Evolutionary conservation across 1,140 invertebrate species (phyloP).

Genomic region (Bombus balteatus): DNA sequence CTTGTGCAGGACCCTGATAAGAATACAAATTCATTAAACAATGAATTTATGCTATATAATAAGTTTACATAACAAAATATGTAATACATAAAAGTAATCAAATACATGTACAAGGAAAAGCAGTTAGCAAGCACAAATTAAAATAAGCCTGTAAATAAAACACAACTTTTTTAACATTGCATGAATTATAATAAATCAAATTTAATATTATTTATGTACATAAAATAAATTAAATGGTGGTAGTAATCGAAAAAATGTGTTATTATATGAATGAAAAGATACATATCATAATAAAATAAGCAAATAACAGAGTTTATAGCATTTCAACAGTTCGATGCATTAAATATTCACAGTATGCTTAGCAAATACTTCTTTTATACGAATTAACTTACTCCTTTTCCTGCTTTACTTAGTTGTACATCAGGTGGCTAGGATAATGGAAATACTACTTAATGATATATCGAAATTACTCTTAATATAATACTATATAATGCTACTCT

Average conservation of each 20-base stretch:
- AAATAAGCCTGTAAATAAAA: background rate
- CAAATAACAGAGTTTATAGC: background rate
- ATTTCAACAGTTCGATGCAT: background rate
- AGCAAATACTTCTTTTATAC: background rate
- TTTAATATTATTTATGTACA: background rate
- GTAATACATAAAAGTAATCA: background rate
- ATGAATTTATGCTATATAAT: background rate
- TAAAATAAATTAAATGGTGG: background rate
- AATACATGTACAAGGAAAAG: background rate
- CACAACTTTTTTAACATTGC: background rate
- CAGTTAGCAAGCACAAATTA: background rate
- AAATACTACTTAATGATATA: conserved; percentile 1
- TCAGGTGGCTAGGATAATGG: conserved; percentile 21
- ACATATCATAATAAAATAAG: background rate
- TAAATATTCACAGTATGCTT: background rate
- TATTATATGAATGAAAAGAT: background rate
- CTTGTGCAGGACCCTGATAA: conserved; percentile 86
- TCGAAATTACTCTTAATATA: background rate
- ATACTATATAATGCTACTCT: no score
- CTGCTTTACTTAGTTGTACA: background rate
- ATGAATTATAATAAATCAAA: background rate
- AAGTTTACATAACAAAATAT: background rate
- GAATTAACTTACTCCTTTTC: conserved; percentile 37
- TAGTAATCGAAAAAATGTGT: background rate
- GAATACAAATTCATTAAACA: conserved; percentile 6